These are phyloP conservation scores for Aplidium turbinatum DNA, from an alignment of 23 tunicate species.

Conservation along the genomic window DNA sequence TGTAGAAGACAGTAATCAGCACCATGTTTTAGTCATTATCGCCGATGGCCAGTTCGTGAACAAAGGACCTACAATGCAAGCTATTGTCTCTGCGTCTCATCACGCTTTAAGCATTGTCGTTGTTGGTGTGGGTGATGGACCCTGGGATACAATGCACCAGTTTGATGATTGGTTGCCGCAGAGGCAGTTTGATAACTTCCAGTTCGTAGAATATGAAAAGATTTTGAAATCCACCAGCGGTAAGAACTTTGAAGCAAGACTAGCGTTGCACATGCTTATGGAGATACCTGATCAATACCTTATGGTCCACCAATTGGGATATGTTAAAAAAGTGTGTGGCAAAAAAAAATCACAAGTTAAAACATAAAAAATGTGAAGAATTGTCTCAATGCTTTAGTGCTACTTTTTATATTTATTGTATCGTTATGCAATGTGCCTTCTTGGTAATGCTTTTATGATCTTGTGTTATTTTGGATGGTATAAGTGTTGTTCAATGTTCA, in stretches of 20 bases:
- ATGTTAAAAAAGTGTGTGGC: conserved; percentile 19
- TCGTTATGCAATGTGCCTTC: no score
- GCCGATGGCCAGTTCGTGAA: conserved; percentile 96
- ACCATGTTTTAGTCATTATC: conserved; percentile 68
- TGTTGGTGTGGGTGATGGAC: conserved; percentile 96
- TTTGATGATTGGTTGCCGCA: conserved; percentile 96
- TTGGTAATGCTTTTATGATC: no score
- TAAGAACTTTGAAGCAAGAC: conserved; percentile 53
- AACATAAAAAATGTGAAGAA: no score
- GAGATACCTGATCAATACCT: conserved; percentile 91
- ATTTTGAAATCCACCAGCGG: conserved; percentile 24
- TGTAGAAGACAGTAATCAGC: conserved; percentile 62
- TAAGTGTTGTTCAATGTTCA: no score
- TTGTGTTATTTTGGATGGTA: no score
- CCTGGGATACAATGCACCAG: conserved; percentile 73
- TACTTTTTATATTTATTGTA: no score
- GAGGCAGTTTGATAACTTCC: conserved; percentile 88
- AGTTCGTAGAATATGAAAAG: conserved; percentile 83
- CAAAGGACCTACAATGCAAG: conserved; percentile 74
- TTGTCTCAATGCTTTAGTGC: no score
- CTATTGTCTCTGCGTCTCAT: conserved; percentile 77
- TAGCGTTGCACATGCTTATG: conserved; percentile 85
- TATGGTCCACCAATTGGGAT: conserved; percentile 58
- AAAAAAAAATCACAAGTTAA: no score
- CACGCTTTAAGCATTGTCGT: conserved; percentile 90